Evolutionary conservation across 2,888 invertebrate species (phyloP).

Genomic region (Quadroppia sp.): DNA sequence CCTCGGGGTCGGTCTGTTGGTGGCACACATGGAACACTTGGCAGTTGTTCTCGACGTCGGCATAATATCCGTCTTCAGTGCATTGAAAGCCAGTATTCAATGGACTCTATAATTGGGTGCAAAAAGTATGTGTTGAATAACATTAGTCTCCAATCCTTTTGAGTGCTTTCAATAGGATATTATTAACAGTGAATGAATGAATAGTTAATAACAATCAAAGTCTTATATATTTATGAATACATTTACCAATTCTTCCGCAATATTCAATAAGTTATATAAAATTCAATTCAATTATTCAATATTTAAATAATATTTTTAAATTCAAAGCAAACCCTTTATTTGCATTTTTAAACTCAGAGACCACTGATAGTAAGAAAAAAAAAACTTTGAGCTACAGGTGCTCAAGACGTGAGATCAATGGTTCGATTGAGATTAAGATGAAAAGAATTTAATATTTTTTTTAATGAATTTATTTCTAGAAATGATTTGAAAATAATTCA

Average conservation of each 20-base stretch:
- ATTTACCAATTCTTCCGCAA: neutral
- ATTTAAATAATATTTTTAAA: neutral
- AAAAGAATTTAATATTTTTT: too few relatives aligned
- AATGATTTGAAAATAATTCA: too few relatives aligned
- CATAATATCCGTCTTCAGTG: constrained; percentile 47
- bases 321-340: too few relatives aligned
- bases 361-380: too few relatives aligned
- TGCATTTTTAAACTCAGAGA: neutral
- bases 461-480: too few relatives aligned
- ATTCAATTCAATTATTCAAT: neutral
- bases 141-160: neutral
- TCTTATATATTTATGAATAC: neutral
- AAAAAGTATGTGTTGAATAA: too few relatives aligned
- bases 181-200: neutral
- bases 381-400: too few relatives aligned
- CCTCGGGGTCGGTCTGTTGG: constrained; percentile 37
- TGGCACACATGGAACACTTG: constrained; percentile 47
- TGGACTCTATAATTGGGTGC: constrained; percentile 4
- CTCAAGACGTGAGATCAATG: too few relatives aligned
- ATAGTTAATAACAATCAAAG: neutral
- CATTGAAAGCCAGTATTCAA: constrained; percentile 10
- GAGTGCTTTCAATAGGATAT: too few relatives aligned
- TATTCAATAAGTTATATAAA: neutral
- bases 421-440: too few relatives aligned
- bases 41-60: constrained; percentile 47